A percentile compares a stretch with the other conserved stretches of the same genome.
Evolutionary conservation across 2,797 vertebrate species (phyloP).

Genomic region (Salmo trutta): DNA sequence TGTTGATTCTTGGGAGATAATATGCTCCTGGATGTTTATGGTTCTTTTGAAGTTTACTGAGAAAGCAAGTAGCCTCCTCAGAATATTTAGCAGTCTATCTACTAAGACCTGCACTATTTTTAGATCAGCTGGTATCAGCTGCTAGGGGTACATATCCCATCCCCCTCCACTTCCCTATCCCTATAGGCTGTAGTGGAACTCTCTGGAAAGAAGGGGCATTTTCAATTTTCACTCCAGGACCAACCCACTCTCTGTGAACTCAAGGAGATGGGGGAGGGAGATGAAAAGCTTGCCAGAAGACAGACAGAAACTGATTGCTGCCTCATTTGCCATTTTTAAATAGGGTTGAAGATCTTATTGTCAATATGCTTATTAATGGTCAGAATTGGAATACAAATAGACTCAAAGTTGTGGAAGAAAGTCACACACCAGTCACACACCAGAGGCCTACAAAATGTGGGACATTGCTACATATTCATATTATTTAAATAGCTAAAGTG

Average conservation of each 20-base stretch:
- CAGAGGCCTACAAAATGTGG: too few species aligned
- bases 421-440: too few species aligned
- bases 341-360: background rate
- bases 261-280: background rate
- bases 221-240: constrained; percentile 42
- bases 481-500: too few species aligned
- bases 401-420: too few species aligned
- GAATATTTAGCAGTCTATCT: constrained; percentile 25
- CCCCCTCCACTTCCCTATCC: constrained; percentile 43
- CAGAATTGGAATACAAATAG: background rate
- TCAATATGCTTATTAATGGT: background rate
- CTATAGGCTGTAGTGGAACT: constrained; percentile 57
- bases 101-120: constrained; percentile 66
- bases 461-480: too few species aligned
- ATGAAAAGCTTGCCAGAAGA: background rate
- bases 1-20: background rate
- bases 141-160: constrained; percentile 39
- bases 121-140: constrained; percentile 77
- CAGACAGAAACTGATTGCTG: background rate
- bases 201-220: constrained; percentile 62
- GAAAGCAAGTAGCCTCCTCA: constrained; percentile 2
- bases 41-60: background rate
- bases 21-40: background rate
- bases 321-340: background rate
- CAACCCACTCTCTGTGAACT: background rate